Evolutionary conservation across 2,113 vertebrate genomes (phyloP).

Genomic region (Cephalophus harveyi): DNA sequence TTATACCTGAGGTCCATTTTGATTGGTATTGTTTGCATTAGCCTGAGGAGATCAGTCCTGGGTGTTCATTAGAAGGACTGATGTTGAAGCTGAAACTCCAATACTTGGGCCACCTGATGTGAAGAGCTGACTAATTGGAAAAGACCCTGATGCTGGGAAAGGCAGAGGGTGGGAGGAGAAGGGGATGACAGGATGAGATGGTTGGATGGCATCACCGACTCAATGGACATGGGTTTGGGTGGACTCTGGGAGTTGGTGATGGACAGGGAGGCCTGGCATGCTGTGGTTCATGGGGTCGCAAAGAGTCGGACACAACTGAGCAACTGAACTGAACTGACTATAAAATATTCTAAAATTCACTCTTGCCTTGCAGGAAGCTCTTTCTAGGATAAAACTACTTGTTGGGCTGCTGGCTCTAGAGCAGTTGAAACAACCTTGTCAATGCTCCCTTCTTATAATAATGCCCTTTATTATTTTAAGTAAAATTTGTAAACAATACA

Average conservation of each 20-base stretch:
- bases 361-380: neutral
- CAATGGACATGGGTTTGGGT: neutral
- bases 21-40: neutral
- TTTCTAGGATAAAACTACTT: neutral
- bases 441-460: neutral
- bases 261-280: neutral
- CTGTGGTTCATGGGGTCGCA: neutral
- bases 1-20: neutral
- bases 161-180: neutral
- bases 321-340: neutral
- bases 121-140: neutral
- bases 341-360: neutral
- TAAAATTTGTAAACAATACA: neutral
- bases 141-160: neutral
- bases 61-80: neutral
- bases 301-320: neutral
- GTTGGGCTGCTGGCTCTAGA: neutral
- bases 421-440: neutral
- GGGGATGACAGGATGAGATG: neutral
- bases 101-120: neutral
- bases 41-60: neutral
- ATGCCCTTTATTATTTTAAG: neutral
- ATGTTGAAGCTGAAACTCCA: neutral
- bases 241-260: neutral
- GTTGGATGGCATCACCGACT: neutral